These are phyloP conservation scores for Sebastes jordani DNA, from an alignment of 2,797 vertebrate genomes.

Conservation along the genomic window DNA sequence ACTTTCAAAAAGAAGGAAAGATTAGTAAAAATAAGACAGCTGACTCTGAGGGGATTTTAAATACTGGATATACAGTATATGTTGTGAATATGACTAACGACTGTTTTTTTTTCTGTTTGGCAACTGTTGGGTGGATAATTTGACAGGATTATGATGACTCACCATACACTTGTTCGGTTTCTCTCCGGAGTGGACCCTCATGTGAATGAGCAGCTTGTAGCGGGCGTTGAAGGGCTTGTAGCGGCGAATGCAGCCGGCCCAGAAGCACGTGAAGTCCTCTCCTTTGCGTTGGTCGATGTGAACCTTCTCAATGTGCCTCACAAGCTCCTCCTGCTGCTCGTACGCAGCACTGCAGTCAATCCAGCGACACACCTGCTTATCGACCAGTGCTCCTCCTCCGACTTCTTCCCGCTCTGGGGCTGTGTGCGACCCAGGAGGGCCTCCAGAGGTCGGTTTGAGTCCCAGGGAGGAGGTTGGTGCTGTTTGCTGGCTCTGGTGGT, in stretches of 20 bases:
- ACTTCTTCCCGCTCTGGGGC: slow-evolving; percentile 79
- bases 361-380: slow-evolving; percentile 95
- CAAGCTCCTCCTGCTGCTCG: slow-evolving; percentile 97
- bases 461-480: slow-evolving; percentile 68
- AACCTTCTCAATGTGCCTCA: slow-evolving; percentile 98
- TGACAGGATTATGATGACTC: slow-evolving; percentile 75
- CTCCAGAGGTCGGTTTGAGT: slow-evolving; percentile 76
- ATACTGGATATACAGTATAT: neutral
- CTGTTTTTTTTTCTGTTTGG: slow-evolving; percentile 1
- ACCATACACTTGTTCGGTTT: slow-evolving; percentile 99
- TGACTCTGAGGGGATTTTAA: slow-evolving; percentile 9
- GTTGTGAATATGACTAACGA: slow-evolving; percentile 5
- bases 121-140: neutral
- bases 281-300: slow-evolving; percentile 99
- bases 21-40: neutral
- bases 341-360: slow-evolving; percentile 97
- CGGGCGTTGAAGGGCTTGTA: slow-evolving; percentile 99
- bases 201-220: slow-evolving; percentile 99
- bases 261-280: slow-evolving; percentile 99
- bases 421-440: slow-evolving; percentile 52
- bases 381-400: slow-evolving; percentile 62
- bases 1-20: slow-evolving; percentile 6
- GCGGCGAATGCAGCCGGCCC: slow-evolving; percentile 96
- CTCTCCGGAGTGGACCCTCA: slow-evolving; percentile 99
- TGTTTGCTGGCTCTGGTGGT: slow-evolving; percentile 77